Evolutionary conservation across 1,140 invertebrate genomes (phyloP).

Genomic region (Steinernema feltiae): DNA sequence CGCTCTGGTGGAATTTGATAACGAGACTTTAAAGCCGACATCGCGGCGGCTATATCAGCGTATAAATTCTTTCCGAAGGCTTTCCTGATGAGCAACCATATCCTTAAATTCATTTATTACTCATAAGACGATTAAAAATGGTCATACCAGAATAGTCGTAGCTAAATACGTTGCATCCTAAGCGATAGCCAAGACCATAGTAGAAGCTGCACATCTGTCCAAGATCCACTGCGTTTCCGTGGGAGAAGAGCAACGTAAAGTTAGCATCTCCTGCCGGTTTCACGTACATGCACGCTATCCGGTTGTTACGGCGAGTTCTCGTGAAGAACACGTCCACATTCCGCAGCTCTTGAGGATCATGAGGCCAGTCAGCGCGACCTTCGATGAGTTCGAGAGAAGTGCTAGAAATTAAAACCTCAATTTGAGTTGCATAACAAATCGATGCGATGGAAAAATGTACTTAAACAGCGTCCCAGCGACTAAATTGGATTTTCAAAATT

Average conservation of each 20-base stretch:
- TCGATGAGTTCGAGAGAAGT: constrained; percentile 74
- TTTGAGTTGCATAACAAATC: constrained; percentile 5
- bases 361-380: constrained; percentile 63
- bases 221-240: constrained; percentile 91
- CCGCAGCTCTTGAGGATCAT: not conserved
- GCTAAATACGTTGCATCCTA: constrained; percentile 98
- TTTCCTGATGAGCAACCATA: constrained; percentile 69
- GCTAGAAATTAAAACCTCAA: constrained; percentile 47
- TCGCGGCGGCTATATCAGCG: constrained; percentile 90
- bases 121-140: not conserved
- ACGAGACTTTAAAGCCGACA: constrained; percentile 52
- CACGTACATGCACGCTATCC: constrained; percentile 93
- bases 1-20: constrained; percentile 94
- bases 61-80: constrained; percentile 98
- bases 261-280: constrained; percentile 68
- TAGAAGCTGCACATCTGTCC: constrained; percentile 98
- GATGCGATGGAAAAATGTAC: not conserved
- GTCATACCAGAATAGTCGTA: constrained; percentile 96
- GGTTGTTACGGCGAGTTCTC: constrained; percentile 79
- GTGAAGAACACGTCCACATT: constrained; percentile 75
- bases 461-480: too few relatives aligned
- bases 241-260: constrained; percentile 94
- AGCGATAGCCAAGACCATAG: constrained; percentile 86
- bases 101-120: constrained; percentile 38
- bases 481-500: not conserved